A percentile compares a stretch with the other conserved stretches of the same genome.
These are phyloP conservation scores for Boleophthalmus pectinirostris DNA, from an alignment of 2,113 vertebrate genomes.

Conservation along the genomic window DNA sequence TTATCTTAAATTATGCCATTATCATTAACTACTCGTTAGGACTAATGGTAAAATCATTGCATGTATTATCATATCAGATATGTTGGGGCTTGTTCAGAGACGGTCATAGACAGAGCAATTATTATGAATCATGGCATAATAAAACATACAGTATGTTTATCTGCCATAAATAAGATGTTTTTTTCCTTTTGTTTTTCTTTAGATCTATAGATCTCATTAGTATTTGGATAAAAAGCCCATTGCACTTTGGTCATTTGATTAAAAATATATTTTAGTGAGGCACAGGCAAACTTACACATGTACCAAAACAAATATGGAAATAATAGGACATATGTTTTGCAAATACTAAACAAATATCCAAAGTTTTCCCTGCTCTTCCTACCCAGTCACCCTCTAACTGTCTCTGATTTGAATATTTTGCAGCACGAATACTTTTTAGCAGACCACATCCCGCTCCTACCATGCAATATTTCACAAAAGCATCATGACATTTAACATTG, in stretches of 20 bases:
- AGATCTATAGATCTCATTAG: not conserved
- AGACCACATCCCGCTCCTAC: not conserved
- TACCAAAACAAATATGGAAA: not conserved
- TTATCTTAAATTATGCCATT: constrained; percentile 10
- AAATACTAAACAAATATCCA: not conserved
- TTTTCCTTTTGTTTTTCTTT: not conserved
- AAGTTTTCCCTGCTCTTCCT: not conserved
- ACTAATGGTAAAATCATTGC: constrained; percentile 6
- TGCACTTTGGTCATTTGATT: not conserved
- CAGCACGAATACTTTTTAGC: not conserved
- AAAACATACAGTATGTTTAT: not conserved
- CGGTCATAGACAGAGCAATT: not conserved
- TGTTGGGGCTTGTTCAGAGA: not conserved
- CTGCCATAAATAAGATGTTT: not conserved
- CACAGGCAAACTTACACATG: not conserved
- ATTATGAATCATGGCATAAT: not conserved
- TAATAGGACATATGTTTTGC: not conserved
- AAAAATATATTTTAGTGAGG: not conserved
- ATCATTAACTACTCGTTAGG: constrained; percentile 4
- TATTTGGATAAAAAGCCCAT: not conserved
- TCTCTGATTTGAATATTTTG: not conserved
- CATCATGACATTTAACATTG: constrained; percentile 32
- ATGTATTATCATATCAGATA: constrained; percentile 2
- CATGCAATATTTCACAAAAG: constrained; percentile 8
- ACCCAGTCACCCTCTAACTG: not conserved